Conservation (phyloP, 2,888 invertebrate genomes). For the Marasmarcha lunaedactyla region DNA sequence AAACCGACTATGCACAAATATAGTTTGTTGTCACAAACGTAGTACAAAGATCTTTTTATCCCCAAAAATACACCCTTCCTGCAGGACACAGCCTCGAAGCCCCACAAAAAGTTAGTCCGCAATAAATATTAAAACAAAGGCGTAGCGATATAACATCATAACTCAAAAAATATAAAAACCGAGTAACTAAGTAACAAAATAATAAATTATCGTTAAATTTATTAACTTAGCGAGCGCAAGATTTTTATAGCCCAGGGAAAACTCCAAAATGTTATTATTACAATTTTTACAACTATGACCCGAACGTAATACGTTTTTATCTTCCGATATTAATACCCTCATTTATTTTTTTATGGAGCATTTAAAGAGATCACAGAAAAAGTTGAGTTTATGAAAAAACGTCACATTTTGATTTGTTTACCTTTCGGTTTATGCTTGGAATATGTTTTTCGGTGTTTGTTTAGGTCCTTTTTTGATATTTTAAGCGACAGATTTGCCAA, state of each 20-base stretch:
- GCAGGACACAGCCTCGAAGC: too few relatives aligned
- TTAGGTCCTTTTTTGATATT: background rate
- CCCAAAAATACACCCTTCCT: too few relatives aligned
- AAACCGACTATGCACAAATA: too few relatives aligned
- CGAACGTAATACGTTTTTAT: constrained; percentile 31
- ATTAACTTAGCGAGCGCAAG: constrained; percentile 24
- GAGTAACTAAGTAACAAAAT: constrained; percentile 15
- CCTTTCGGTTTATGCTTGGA: background rate
- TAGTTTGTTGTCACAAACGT: too few relatives aligned
- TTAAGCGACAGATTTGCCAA: background rate
- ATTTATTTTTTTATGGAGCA: constrained; percentile 27
- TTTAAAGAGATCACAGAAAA: constrained; percentile 12
- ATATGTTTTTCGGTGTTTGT: constrained; percentile 2
- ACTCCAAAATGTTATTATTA: constrained; percentile 27
- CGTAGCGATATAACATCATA: too few relatives aligned
- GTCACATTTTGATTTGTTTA: background rate
- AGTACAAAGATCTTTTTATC: too few relatives aligned
- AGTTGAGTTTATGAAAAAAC: background rate
- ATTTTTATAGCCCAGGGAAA: constrained; percentile 26
- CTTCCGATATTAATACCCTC: constrained; percentile 33
- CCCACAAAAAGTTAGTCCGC: too few relatives aligned
- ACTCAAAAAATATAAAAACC: background rate
- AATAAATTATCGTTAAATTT: constrained; percentile 20
- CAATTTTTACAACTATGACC: constrained; percentile 38
- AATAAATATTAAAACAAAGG: too few relatives aligned